Percentiles rank a stretch among this genome's conserved stretches.
Evolutionary conservation across 2,888 invertebrate genomes (phyloP).

Genomic region (Ichneumoninae sp.): DNA sequence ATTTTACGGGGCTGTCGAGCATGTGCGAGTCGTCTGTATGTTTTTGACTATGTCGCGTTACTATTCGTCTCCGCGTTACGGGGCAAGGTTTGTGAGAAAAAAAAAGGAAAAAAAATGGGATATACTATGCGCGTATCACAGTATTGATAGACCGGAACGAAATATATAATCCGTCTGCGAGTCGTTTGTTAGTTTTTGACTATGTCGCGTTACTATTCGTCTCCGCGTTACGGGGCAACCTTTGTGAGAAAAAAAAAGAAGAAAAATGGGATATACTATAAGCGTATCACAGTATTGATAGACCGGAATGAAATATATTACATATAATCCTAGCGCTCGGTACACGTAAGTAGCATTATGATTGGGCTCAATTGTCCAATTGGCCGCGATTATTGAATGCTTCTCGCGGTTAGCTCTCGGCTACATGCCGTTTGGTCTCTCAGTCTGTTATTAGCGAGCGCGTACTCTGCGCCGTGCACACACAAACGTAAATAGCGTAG

Average conservation of each 20-base stretch:
- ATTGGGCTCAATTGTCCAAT: constrained; percentile 85
- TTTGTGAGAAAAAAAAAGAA: not conserved
- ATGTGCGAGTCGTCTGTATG: constrained; percentile 46
- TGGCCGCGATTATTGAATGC: constrained; percentile 83
- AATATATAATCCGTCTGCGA: constrained; percentile 52
- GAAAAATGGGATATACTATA: not conserved
- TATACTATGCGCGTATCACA: not conserved
- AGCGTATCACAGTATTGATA: not conserved
- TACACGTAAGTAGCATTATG: constrained; percentile 79
- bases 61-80: not conserved
- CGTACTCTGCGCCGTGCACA: constrained; percentile 48
- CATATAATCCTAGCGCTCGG: constrained; percentile 58
- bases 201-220: not conserved
- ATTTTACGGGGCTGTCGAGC: constrained; percentile 51
- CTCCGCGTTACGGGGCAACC: not conserved
- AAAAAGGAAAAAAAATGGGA: not conserved
- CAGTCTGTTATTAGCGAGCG: constrained; percentile 77
- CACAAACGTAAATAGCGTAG: constrained; percentile 24
- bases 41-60: not conserved
- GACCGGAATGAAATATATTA: constrained; percentile 29
- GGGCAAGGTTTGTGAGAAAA: not conserved
- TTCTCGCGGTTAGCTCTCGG: constrained; percentile 62
- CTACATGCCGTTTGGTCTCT: constrained; percentile 50
- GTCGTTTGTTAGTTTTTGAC: not conserved
- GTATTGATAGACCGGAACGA: constrained; percentile 15